Evolutionary conservation across 2,797 vertebrate species (phyloP).

Genomic region (Macroramphosus scolopax): DNA sequence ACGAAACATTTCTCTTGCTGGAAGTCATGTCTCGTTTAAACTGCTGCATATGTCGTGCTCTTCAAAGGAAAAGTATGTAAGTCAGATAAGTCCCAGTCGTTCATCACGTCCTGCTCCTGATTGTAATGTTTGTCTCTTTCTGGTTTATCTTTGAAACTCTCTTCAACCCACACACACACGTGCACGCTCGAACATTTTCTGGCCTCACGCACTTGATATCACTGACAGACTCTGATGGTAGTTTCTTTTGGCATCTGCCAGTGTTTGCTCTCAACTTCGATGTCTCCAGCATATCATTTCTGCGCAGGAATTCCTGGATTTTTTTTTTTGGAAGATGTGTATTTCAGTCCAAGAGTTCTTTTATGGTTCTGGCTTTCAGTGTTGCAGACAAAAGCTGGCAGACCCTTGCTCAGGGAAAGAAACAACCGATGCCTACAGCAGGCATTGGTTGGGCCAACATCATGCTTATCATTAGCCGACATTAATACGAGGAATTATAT

Average conservation of each 20-base stretch:
- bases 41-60: slow-evolving; percentile 3
- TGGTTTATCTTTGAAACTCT: slow-evolving; percentile 27
- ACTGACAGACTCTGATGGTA: slow-evolving; percentile 21
- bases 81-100: slow-evolving; percentile 1
- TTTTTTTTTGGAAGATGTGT: slow-evolving; percentile 23
- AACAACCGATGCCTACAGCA: slow-evolving; percentile 4
- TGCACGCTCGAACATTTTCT: slow-evolving; percentile 31
- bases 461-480: background rate
- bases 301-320: slow-evolving; percentile 46
- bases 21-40: slow-evolving; percentile 19
- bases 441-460: slow-evolving; percentile 2
- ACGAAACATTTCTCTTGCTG: slow-evolving; percentile 15
- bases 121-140: slow-evolving; percentile 48
- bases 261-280: slow-evolving; percentile 29
- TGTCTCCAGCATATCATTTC: slow-evolving; percentile 21
- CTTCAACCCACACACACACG: slow-evolving; percentile 14
- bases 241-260: slow-evolving; percentile 42
- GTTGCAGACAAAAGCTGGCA: slow-evolving; percentile 26
- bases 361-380: slow-evolving; percentile 35
- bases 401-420: slow-evolving; percentile 7
- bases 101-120: slow-evolving; percentile 34
- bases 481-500: background rate
- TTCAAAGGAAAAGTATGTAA: slow-evolving; percentile 5
- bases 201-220: slow-evolving; percentile 23
- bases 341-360: slow-evolving; percentile 30